These are phyloP conservation scores for Argyresthia goedartella DNA, from an alignment of 2,888 invertebrate genomes.

Conservation along the genomic window DNA sequence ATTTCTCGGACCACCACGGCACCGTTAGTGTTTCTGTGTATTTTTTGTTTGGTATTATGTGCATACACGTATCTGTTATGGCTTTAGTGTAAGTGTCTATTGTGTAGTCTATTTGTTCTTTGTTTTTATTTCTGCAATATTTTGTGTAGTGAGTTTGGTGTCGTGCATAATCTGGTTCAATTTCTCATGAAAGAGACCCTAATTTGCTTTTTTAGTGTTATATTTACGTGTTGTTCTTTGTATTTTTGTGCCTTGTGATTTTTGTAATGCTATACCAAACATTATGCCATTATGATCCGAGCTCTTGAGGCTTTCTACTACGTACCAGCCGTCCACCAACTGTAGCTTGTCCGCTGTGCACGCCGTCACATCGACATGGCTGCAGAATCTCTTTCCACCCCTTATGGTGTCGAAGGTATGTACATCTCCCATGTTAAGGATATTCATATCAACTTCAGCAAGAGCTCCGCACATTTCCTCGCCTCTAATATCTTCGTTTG, in stretches of 20 bases:
- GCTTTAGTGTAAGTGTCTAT: neutral
- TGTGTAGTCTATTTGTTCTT: neutral
- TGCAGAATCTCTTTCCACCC: slow-evolving; percentile 7
- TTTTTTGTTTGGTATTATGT: neutral
- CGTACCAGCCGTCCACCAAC: slow-evolving; percentile 13
- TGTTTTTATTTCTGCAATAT: neutral
- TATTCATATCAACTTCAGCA: slow-evolving; percentile 11
- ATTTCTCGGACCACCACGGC: slow-evolving; percentile 6
- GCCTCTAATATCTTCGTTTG: slow-evolving; percentile 13
- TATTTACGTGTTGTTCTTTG: slow-evolving; percentile 9
- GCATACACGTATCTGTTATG: neutral
- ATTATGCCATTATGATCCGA: slow-evolving; percentile 11
- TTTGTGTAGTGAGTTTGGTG: no score
- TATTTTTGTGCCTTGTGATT: neutral
- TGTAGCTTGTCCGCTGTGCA: slow-evolving; percentile 9
- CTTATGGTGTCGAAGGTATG: slow-evolving; percentile 13
- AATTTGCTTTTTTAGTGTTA: slow-evolving; percentile 14
- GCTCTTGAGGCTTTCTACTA: slow-evolving; percentile 8
- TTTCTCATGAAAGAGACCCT: neutral
- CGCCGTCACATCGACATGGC: slow-evolving; percentile 14
- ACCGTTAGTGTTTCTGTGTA: neutral
- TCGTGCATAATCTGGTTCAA: no score
- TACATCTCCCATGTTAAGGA: slow-evolving; percentile 12
- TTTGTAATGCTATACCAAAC: neutral
- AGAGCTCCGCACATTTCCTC: slow-evolving; percentile 10